Evolutionary conservation across 1,140 invertebrate genomes (phyloP), one percentile per base, ranked within the genome.

Genomic region (Probaryconus sp.): DNA sequence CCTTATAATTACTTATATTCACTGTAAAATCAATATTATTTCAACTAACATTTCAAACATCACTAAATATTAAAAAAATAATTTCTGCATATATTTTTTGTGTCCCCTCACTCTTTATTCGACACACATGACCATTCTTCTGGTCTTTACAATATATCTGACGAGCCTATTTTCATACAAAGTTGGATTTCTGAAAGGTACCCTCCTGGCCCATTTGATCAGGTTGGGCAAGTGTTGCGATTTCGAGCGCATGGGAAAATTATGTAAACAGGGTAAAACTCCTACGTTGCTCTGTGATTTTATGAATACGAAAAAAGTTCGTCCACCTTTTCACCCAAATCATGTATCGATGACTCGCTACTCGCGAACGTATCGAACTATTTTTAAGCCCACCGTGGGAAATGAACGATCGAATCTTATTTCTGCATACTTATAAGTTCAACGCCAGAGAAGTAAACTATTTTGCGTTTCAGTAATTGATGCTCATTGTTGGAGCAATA

Each of bases 241-340:
- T 85, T 85, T 76, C 75, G 71, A 67, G 65, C 76, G 74, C 72
- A 82, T 81, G 80, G 81, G 83, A 87, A 82, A 85, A 87, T 87
- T 85, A 85, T 84, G 82, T 81, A 87, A 86, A 85, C 81, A 77
- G 74, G 63, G 43, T 20, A 58, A 40, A 40, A 79, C 79, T 81
- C 81, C 72, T 79, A 80, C 77, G 47, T 77, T 78, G 50, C 26
- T 60, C 60, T 53, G 42, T 31, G 63, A 70, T 76, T 74, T 74
- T 64, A 40, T 68, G 67, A 80, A 78, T 76, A 70, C 65, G 58
- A 73, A 51, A 65, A 56, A 48, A 61, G 37, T 67, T 68, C 64
- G 58, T 72, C 55, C 35, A 50, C 60, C 58, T 72, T 69, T 69
- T 63, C 31, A 47, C 38, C 37, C 18, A 60, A 51, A 60, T 60